Conservation (phyloP, 2,888 invertebrate species). For the Trypoxylon attenuatum region DNA sequence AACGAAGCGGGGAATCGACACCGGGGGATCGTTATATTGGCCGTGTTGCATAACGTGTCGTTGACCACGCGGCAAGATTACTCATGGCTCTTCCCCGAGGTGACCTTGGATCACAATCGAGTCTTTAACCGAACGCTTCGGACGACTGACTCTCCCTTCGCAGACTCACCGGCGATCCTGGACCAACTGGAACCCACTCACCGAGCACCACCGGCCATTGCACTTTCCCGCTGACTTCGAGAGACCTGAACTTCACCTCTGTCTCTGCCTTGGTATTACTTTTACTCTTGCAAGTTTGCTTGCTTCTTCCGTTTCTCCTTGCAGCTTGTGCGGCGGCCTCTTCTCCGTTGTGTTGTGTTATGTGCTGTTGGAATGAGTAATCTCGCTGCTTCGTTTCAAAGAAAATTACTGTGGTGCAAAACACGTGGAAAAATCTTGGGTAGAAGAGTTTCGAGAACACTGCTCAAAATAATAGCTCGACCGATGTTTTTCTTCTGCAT, state of each 20-base stretch:
- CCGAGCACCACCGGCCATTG: constrained; percentile 43
- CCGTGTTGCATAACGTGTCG: constrained; percentile 55
- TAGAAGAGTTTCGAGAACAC: neutral
- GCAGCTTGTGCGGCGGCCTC: neutral
- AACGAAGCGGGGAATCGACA: constrained; percentile 30
- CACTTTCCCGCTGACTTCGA: constrained; percentile 35
- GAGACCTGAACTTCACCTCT: neutral
- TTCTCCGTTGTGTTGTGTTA: neutral
- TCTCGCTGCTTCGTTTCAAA: no score
- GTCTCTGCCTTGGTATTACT: neutral
- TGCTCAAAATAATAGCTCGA: no score
- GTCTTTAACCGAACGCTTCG: constrained; percentile 35
- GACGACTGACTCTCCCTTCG: constrained; percentile 31
- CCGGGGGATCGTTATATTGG: constrained; percentile 34
- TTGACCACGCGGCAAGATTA: constrained; percentile 55
- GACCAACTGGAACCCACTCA: constrained; percentile 39
- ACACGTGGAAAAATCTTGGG: neutral
- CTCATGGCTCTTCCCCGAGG: constrained; percentile 43
- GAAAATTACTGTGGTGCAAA: no score
- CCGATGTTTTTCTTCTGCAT: neutral
- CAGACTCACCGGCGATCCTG: constrained; percentile 30
- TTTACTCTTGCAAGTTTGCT: neutral
- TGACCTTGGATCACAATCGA: constrained; percentile 56
- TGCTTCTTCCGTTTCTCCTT: neutral
- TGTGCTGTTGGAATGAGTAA: no score